These are phyloP conservation scores for Eufriesea mexicana DNA, from an alignment of 1,140 invertebrate species.

Conservation along the genomic window DNA sequence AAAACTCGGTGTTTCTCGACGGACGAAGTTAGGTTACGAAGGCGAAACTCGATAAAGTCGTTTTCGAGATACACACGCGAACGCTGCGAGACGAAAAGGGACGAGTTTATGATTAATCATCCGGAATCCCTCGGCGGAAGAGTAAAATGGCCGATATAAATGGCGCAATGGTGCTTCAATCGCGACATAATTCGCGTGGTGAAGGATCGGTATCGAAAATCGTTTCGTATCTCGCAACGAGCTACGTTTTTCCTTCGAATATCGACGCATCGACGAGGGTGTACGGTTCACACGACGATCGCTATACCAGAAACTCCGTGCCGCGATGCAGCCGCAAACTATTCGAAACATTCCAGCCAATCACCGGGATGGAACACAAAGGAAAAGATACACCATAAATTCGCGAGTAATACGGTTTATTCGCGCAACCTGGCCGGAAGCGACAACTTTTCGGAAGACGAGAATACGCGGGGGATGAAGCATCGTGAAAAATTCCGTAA, in stretches of 20 bases:
- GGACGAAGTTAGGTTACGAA: too few species aligned
- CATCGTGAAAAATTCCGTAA: not conserved
- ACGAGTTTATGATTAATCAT: not conserved
- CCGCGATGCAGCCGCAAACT: constrained; percentile 29
- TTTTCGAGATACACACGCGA: not conserved
- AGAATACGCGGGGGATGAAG: not conserved
- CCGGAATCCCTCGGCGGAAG: too few species aligned
- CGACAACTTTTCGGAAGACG: not conserved
- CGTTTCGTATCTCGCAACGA: not conserved
- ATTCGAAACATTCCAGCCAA: constrained; percentile 29
- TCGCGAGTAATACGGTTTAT: constrained; percentile 38
- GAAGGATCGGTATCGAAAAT: not conserved
- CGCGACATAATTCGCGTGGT: not conserved
- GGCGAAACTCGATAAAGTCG: not conserved
- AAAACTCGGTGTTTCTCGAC: not conserved
- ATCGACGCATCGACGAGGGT: not conserved
- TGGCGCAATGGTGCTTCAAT: too few species aligned
- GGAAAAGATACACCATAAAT: constrained; percentile 26
- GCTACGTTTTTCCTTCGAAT: constrained; percentile 2
- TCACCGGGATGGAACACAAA: constrained; percentile 11
- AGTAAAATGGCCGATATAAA: too few species aligned
- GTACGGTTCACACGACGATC: constrained; percentile 18
- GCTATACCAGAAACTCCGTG: not conserved
- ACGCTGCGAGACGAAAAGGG: not conserved
- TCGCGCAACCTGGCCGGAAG: constrained; percentile 37